Evolutionary conservation across 2,113 vertebrate species (phyloP).

Genomic region (Ellobius talpinus): DNA sequence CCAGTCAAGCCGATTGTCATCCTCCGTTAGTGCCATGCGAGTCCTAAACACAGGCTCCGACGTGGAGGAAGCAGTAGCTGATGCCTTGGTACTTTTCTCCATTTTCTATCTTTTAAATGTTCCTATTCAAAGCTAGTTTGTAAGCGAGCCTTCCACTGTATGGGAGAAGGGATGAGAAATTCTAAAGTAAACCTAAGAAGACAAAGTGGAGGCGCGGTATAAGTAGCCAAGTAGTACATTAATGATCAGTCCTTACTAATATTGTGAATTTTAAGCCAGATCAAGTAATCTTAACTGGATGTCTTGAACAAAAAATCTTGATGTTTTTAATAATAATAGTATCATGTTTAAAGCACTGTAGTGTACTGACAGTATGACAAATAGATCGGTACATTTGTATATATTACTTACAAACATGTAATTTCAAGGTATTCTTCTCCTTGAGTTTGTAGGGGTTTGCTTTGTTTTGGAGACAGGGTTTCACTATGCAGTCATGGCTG

Average conservation of each 20-base stretch:
- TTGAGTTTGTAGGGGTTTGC: not conserved
- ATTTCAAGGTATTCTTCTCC: constrained; percentile 34
- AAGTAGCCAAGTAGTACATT: not conserved
- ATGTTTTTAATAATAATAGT: not conserved
- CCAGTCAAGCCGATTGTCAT: constrained; percentile 94
- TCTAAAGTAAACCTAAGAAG: not conserved
- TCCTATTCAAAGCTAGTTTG: not conserved
- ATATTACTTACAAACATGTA: not conserved
- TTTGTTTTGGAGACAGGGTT: not conserved
- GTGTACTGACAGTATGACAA: not conserved
- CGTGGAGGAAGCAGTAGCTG: constrained; percentile 97
- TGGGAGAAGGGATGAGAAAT: not conserved
- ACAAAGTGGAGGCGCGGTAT: too few species aligned
- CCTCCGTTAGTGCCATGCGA: constrained; percentile 97
- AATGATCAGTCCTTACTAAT: constrained; percentile 29
- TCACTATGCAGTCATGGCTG: not conserved
- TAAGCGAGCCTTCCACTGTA: not conserved
- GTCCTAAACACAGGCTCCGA: constrained; percentile 98
- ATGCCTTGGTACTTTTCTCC: constrained; percentile 93
- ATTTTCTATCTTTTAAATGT: not conserved
- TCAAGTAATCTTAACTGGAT: not conserved
- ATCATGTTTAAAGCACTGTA: not conserved
- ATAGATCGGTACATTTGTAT: not conserved
- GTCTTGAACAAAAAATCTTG: constrained; percentile 11
- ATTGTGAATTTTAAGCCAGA: constrained; percentile 33